Conservation (phyloP, 2,888 invertebrate genomes). For the Epinotia brunnichana region DNA sequence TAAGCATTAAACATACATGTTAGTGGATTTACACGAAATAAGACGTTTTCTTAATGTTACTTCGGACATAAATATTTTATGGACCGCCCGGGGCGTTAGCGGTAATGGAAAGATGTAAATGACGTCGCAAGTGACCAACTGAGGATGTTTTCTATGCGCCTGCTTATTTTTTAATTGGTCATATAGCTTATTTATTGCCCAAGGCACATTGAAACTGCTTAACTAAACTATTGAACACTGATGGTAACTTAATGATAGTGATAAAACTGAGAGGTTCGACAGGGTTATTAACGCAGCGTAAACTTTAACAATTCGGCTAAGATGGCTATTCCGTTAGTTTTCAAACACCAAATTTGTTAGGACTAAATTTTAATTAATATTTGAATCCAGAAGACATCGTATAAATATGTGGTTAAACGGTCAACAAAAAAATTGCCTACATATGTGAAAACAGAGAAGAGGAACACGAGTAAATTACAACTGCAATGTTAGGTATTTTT, state of each 20-base stretch:
- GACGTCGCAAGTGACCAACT: conserved; percentile 54
- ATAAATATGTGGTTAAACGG: too few species aligned
- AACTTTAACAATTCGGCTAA: too few species aligned
- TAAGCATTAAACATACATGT: conserved; percentile 78
- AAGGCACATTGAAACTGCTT: background rate
- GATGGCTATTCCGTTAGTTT: background rate
- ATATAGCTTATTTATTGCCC: background rate
- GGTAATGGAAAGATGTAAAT: conserved; percentile 76
- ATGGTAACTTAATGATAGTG: background rate
- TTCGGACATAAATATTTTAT: conserved; percentile 78
- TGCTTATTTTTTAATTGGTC: background rate
- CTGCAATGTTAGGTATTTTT: too few species aligned
- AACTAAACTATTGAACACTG: background rate
- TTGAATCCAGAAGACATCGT: too few species aligned
- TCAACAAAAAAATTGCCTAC: too few species aligned
- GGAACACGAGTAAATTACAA: background rate
- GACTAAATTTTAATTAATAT: too few species aligned
- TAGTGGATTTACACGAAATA: conserved; percentile 58
- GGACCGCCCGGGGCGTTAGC: conserved; percentile 48
- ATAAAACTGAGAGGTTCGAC: background rate
- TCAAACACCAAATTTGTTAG: background rate
- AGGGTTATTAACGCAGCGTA: background rate
- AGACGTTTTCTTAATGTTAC: conserved; percentile 76
- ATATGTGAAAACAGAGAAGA: background rate
- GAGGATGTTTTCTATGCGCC: conserved; percentile 36